Conservation (phyloP, 2,888 invertebrate genomes). For the Eristalis arbustorum region DNA sequence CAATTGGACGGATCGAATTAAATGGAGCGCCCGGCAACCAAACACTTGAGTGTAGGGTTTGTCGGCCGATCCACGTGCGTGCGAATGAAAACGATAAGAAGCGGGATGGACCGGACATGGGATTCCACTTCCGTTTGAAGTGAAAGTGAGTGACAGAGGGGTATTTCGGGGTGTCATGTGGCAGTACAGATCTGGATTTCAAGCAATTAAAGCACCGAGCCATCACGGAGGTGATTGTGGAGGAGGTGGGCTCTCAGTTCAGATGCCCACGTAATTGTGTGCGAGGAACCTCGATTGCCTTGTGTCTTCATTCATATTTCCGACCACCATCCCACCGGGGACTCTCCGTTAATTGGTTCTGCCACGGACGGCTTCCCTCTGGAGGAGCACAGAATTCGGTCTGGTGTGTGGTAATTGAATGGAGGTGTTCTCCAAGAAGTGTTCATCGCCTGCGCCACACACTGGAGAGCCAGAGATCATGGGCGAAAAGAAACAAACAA, state of each 20-base stretch:
- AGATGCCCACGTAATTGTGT: too few species aligned
- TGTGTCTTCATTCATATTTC: background rate
- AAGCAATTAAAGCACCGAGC: background rate
- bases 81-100: background rate
- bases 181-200: background rate
- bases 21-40: background rate
- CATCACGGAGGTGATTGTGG: background rate
- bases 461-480: background rate
- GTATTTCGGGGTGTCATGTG: background rate
- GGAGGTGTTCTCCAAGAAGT: background rate
- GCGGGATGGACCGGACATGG: background rate
- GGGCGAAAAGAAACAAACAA: background rate
- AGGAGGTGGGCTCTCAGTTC: background rate
- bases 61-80: background rate
- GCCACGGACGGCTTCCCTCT: background rate
- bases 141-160: background rate
- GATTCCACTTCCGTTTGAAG: background rate
- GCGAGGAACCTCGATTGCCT: background rate
- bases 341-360: background rate
- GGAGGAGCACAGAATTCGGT: background rate
- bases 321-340: background rate
- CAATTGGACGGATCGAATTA: background rate
- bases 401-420: background rate
- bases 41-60: background rate
- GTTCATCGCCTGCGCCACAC: background rate